Percentiles rank a stretch among this genome's conserved stretches.
Evolutionary conservation across 2,113 vertebrate species (phyloP).

Genomic region (Nothocercus nigrocapillus): DNA sequence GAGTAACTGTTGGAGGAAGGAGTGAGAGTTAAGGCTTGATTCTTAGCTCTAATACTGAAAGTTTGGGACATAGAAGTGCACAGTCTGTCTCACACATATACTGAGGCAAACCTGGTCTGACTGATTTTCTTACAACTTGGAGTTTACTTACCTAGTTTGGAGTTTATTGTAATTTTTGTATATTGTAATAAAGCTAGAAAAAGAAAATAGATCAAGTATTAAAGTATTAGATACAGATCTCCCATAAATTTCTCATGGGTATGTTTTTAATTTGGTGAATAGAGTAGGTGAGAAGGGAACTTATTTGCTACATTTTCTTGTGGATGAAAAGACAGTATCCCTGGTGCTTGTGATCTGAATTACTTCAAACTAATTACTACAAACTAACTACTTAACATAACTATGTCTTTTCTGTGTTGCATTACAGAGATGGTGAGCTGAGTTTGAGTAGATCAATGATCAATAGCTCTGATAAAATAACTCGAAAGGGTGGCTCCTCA

Average conservation of each 20-base stretch:
- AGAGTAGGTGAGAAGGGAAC: not conserved
- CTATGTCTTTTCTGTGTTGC: constrained; percentile 52
- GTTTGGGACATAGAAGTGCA: not conserved
- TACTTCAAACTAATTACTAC: not conserved
- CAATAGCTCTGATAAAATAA: constrained; percentile 83
- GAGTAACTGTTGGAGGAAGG: not conserved
- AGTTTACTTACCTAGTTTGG: not conserved
- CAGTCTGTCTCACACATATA: not conserved
- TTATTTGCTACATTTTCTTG: not conserved
- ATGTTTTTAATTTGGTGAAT: not conserved
- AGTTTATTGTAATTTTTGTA: not conserved
- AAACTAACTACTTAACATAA: not conserved
- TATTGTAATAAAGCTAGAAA: not conserved
- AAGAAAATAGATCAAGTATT: not conserved
- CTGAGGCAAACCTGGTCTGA: not conserved
- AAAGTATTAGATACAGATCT: not conserved
- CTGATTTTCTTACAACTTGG: not conserved
- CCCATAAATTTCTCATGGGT: not conserved
- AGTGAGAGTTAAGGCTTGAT: not conserved
- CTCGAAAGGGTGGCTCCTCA: constrained; percentile 76
- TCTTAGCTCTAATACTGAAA: not conserved
- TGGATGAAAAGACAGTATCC: not conserved
- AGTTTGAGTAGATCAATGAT: constrained; percentile 84
- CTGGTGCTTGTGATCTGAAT: not conserved
- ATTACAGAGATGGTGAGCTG: constrained; percentile 83